Conservation (phyloP, 23 tunicate species). For the Halocynthia roretzi region DNA sequence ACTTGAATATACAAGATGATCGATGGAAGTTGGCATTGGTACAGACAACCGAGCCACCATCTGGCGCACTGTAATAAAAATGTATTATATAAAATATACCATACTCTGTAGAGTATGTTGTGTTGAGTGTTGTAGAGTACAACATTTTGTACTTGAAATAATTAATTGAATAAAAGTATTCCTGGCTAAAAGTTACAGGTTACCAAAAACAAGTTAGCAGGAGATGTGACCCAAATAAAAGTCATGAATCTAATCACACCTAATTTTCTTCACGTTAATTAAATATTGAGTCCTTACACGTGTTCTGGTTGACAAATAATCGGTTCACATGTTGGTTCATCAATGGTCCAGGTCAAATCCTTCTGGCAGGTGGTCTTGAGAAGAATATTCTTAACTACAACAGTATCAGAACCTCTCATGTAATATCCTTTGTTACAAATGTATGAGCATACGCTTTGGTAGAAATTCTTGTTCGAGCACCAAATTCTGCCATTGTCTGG, state of each 20-base stretch:
- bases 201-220: too few species aligned
- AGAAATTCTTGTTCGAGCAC: slow-evolving; percentile 9
- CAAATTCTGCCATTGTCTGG: slow-evolving; percentile 17
- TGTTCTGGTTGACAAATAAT: slow-evolving; percentile 14
- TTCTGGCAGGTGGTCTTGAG: slow-evolving; percentile 8
- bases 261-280: too few species aligned
- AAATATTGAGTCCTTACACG: not conserved
- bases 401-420: slow-evolving; percentile 10
- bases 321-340: slow-evolving; percentile 17
- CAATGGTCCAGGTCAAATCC: slow-evolving; percentile 3
- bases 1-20: slow-evolving; percentile 25
- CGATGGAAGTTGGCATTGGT: slow-evolving; percentile 33
- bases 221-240: too few species aligned
- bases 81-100: not conserved
- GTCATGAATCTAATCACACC: too few species aligned
- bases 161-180: too few species aligned
- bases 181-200: too few species aligned
- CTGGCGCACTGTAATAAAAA: slow-evolving; percentile 4
- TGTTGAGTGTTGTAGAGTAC: too few species aligned
- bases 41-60: slow-evolving; percentile 21
- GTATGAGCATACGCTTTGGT: slow-evolving; percentile 18
- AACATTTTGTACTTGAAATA: too few species aligned
- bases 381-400: not conserved
- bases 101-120: too few species aligned
- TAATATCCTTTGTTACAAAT: slow-evolving; percentile 26